A percentile compares a stretch with the other conserved stretches of the same genome.
These are phyloP conservation scores for Deroptyus accipitrinus DNA, from an alignment of 2,113 vertebrate genomes.

Conservation along the genomic window DNA sequence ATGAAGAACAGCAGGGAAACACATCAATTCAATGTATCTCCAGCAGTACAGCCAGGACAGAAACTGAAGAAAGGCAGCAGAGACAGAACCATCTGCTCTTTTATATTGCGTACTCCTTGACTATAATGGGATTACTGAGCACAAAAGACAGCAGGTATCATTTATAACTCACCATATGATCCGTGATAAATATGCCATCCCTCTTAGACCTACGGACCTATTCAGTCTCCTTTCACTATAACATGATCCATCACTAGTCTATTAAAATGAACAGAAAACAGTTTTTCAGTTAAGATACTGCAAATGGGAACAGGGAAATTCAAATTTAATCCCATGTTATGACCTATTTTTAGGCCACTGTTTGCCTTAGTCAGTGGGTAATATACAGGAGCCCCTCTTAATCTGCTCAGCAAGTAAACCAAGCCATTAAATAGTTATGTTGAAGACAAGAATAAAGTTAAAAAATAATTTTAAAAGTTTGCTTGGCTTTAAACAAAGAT, in stretches of 20 bases:
- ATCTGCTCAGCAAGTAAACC: not conserved
- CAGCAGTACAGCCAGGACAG: not conserved
- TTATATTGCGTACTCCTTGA: not conserved
- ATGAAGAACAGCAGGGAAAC: not conserved
- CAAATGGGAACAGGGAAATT: not conserved
- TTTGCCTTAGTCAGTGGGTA: not conserved
- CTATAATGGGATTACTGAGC: not conserved
- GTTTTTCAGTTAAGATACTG: not conserved
- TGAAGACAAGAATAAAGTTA: not conserved
- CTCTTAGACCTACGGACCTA: not conserved
- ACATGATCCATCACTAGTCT: not conserved
- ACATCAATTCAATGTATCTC: rapidly evolving
- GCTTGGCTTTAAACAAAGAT: not conserved
- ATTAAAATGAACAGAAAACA: not conserved
- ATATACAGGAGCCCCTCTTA: not conserved
- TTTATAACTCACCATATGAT: not conserved
- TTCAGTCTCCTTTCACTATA: not conserved
- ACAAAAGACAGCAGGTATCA: not conserved
- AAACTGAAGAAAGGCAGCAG: not conserved
- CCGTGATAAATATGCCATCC: not conserved
- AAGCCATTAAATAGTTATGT: not conserved
- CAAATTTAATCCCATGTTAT: not conserved
- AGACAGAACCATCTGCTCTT: not conserved
- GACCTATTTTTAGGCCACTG: not conserved
- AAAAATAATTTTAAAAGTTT: not conserved